Base-by-base conservation (phyloP, 2,888 invertebrate genomes). In the Melinaea menophilus region DNA sequence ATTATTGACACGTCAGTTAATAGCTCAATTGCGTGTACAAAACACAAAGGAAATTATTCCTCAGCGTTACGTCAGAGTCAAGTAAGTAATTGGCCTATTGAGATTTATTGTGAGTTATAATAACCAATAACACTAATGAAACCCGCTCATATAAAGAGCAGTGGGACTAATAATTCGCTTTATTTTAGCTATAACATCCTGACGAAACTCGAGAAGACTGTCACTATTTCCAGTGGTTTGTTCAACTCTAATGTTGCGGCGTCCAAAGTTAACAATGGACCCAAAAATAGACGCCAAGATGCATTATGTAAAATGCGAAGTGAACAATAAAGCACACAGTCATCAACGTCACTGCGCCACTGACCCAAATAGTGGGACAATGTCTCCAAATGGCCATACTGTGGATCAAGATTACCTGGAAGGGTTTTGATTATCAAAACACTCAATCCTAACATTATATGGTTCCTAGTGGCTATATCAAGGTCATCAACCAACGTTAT, bases 331-430 rank as follows among this genome's bases (percentile, higher is more conserved):
- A 78, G 78, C 75, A 72, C 75, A 77, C 75, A 81, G 75, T 77
- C 84, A 81, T 81, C 81, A 80, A 71, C 74, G 70, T 71, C 75
- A 76, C 80, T 81, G 86, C 80, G 81, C 85, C 79, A 81, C 80
- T 89, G 88, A 88, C 88, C 88, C 76, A 86, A 82, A 88, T 89
- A 84, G 79, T 77, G 76, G 73, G 73, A 81, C 81, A 80, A 76
- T 79, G 82, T 81, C 79, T 78, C 82, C 71, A 84, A 86, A 87
- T 84, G 82, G 81, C 81, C 81, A 80, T 74, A 77, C 72, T 73
- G 63, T 66, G 59, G 65, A 67, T 69, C 69, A 69, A 69, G 59
- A 63, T 63, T 67, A 67, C 63, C 61, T 67, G 65, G 67, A 67
- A 65, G 58, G 60, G 56, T 58, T 35, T 33, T 22, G 45, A 63